phyloP scores from a whole-genome alignment of 2,797 vertebrate genomes.

The Halcyon leucocephala region DNA sequence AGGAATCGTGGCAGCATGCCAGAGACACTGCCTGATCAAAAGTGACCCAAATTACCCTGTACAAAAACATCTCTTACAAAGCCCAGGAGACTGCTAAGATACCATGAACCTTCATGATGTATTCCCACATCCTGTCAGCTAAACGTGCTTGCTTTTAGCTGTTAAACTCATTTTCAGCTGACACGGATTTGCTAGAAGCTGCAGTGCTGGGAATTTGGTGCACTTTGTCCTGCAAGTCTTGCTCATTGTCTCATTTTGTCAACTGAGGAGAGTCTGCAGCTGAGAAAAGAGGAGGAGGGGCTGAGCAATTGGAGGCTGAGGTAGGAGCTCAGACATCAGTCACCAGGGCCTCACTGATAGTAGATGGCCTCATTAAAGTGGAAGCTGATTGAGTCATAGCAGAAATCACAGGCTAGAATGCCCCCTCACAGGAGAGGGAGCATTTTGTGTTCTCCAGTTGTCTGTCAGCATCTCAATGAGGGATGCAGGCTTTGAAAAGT shows the following conservation, averaged over 20 bases:
- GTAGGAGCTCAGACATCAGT: conserved; percentile 5
- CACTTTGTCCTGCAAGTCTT: not conserved
- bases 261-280: not conserved
- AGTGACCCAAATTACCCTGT: not conserved
- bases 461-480: conserved; percentile 49
- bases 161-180: conserved; percentile 13
- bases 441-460: not conserved
- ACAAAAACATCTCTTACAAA: not conserved
- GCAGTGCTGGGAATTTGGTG: not conserved
- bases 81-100: not conserved
- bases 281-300: not conserved
- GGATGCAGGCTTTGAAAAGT: conserved; percentile 17
- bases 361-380: conserved; percentile 4
- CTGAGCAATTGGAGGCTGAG: not conserved
- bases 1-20: not conserved
- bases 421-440: not conserved
- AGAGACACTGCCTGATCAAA: not conserved
- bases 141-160: not conserved
- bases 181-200: not conserved
- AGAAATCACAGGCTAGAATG: not conserved
- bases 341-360: not conserved
- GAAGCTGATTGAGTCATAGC: conserved; percentile 15
- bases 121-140: not conserved
- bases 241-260: conserved; percentile 24
- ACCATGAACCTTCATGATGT: not conserved